Percentiles rank a stretch among this genome's conserved stretches.
phyloP scores from a whole-genome alignment of 2,797 vertebrate species.

The Lithobates sylvaticus region DNA sequence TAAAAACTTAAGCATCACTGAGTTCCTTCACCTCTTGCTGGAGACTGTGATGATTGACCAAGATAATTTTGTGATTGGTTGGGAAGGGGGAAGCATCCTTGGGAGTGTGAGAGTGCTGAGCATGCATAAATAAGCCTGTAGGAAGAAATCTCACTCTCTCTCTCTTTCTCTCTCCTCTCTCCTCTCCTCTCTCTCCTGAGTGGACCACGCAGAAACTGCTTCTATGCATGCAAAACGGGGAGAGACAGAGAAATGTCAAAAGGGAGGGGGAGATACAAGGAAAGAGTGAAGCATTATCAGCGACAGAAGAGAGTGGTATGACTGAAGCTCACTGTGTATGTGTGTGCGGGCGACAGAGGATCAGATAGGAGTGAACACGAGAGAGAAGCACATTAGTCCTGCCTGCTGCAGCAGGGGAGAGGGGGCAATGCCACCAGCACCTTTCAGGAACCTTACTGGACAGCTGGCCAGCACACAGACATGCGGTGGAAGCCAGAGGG shows the following conservation, averaged over 20 bases:
- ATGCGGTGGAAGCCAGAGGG: slow-evolving; percentile 66
- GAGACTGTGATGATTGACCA: slow-evolving; percentile 45
- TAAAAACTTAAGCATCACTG: neutral
- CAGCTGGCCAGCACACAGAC: slow-evolving; percentile 58
- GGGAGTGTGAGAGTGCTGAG: slow-evolving; percentile 65
- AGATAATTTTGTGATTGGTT: slow-evolving; percentile 64
- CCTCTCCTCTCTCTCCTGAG: slow-evolving; percentile 56
- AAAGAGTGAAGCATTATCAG: slow-evolving; percentile 56
- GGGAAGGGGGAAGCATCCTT: slow-evolving; percentile 37
- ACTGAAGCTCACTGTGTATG: slow-evolving; percentile 63
- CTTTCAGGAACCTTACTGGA: slow-evolving; percentile 23
- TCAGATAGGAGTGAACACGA: slow-evolving; percentile 30
- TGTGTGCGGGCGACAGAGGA: slow-evolving; percentile 44
- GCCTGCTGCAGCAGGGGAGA: slow-evolving; percentile 45
- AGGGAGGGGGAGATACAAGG: slow-evolving; percentile 54
- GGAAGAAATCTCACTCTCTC: slow-evolving; percentile 41
- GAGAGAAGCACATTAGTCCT: slow-evolving; percentile 47
- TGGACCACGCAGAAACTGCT: slow-evolving; percentile 58
- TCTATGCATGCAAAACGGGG: slow-evolving; percentile 49
- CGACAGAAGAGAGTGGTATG: slow-evolving; percentile 65
- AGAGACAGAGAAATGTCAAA: slow-evolving; percentile 46
- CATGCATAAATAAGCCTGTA: slow-evolving; percentile 67
- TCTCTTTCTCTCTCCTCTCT: neutral
- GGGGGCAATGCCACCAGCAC: slow-evolving; percentile 52
- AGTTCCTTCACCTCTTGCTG: slow-evolving; percentile 3